Base-by-base conservation (phyloP, 2,113 vertebrate species). In the Leptobrachium leishanense region DNA sequence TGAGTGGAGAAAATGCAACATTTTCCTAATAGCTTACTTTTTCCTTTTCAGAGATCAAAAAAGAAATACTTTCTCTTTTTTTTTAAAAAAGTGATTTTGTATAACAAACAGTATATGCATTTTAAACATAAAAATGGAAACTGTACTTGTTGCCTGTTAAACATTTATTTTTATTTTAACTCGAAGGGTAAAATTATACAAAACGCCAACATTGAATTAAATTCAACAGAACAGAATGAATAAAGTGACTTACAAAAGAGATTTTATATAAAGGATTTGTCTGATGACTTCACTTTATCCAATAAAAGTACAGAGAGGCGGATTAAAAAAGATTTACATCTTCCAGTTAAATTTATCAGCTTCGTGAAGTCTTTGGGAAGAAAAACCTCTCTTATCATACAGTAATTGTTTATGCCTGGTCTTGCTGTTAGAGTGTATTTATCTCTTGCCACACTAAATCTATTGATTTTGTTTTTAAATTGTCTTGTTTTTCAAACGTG, bases 11-110 rank as follows among this genome's bases (percentile, higher is more conserved):
- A 64, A 86, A 83, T 89, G 89, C 80, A 84, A 90, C 76, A 82
- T 86, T 85, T 88, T 91, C 90, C 86, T 5, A 90, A 39, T 91
- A 92, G 84, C 85, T 85, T 74, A 74, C 81, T 90, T 90, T 87
- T 88, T 85, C 20, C 89, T 92, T 88, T 89, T 87, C 82, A 72
- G 84, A 90, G 88, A 93, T 92, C 62, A 64, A 64, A 39, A 10
- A 39, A 13, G 39, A 64, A 20, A 13, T 64, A 65, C 20, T 31
- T 31, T 31, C 1, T 1, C 20, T 31, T 31, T 31, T 31, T 31
- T 31, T 31, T 1, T 1, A 82, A 87, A 86, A 82, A 85, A 87
- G 82, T 85, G 83, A 11, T 13, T 15, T 59, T 3, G 55, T 8
- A 7, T 59, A 59, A 59, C 55, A 59, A 59, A 59, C 55, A 83